phyloP scores from a whole-genome alignment of 2,797 vertebrate genomes.

The Gymnoscopelus microlampas region DNA sequence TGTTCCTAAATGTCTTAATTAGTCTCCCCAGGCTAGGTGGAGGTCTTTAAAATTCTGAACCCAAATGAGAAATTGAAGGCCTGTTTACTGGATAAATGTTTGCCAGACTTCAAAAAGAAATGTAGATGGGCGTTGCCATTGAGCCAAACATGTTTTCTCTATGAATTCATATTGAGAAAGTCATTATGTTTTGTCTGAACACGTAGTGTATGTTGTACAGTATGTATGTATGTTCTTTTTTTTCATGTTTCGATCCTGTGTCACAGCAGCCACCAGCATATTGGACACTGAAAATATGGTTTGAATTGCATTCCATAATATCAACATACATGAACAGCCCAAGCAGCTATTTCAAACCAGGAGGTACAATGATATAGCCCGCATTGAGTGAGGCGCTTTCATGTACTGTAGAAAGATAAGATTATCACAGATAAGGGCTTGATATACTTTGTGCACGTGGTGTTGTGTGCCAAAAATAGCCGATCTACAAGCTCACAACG shows the following conservation, averaged over 20 bases:
- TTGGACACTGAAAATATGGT: too few relatives aligned
- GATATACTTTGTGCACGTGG: too few relatives aligned
- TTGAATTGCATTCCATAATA: too few relatives aligned
- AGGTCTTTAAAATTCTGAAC: constrained; percentile 2
- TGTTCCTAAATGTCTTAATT: not conserved
- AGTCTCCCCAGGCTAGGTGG: constrained; percentile 4
- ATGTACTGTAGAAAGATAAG: not conserved
- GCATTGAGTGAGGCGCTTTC: too few relatives aligned
- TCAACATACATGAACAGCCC: too few relatives aligned
- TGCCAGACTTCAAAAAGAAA: not conserved
- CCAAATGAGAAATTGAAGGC: constrained; percentile 4
- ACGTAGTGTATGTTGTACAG: not conserved
- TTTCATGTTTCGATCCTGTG: too few relatives aligned
- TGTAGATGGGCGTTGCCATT: not conserved
- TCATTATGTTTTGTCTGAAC: not conserved
- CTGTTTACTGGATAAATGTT: not conserved
- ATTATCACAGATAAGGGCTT: constrained; percentile 22
- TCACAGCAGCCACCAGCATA: too few relatives aligned
- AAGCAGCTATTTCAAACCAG: too few relatives aligned
- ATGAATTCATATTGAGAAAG: too few relatives aligned
- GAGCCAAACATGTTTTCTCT: not conserved
- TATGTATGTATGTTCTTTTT: not conserved
- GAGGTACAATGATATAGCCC: too few relatives aligned
- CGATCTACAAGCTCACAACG: too few relatives aligned
- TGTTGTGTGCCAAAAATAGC: too few relatives aligned